phyloP scores from a whole-genome alignment of 2,797 vertebrate species.

The Hydrophis major region DNA sequence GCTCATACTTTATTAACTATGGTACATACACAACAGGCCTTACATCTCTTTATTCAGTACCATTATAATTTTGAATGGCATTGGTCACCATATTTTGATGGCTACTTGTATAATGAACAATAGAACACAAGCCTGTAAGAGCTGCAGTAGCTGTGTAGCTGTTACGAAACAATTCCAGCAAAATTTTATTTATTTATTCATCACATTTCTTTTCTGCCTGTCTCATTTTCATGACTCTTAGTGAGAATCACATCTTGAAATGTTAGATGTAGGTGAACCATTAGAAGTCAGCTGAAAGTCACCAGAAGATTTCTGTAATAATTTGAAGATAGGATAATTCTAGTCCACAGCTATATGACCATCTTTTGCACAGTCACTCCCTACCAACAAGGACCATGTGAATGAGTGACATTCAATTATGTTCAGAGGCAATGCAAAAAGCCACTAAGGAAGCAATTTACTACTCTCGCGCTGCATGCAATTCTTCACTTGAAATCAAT shows the following conservation, averaged over 20 bases:
- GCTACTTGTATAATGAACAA: neutral
- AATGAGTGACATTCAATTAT: constrained; percentile 76
- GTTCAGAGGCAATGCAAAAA: constrained; percentile 71
- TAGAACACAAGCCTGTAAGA: neutral
- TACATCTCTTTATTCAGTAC: neutral
- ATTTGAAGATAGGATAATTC: neutral
- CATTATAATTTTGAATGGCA: neutral
- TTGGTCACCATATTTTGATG: neutral
- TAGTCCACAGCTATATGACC: constrained; percentile 62
- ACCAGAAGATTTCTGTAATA: constrained; percentile 53
- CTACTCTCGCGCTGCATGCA: constrained; percentile 61
- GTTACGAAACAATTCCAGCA: neutral
- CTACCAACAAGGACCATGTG: constrained; percentile 71
- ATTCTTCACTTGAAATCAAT: constrained; percentile 67
- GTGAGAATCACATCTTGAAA: neutral
- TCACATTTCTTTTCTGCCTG: neutral
- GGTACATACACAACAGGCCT: too few species aligned
- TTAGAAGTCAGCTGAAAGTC: constrained; percentile 47
- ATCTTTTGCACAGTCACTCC: constrained; percentile 55
- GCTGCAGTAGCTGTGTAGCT: neutral
- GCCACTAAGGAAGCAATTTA: constrained; percentile 74
- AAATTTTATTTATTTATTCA: neutral
- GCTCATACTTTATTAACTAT: too few species aligned
- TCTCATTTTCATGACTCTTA: neutral
- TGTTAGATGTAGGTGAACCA: neutral